Percentiles rank a stretch among this genome's conserved stretches.
Conservation (phyloP, 2,113 vertebrate species). For the Entelurus aequoreus region DNA sequence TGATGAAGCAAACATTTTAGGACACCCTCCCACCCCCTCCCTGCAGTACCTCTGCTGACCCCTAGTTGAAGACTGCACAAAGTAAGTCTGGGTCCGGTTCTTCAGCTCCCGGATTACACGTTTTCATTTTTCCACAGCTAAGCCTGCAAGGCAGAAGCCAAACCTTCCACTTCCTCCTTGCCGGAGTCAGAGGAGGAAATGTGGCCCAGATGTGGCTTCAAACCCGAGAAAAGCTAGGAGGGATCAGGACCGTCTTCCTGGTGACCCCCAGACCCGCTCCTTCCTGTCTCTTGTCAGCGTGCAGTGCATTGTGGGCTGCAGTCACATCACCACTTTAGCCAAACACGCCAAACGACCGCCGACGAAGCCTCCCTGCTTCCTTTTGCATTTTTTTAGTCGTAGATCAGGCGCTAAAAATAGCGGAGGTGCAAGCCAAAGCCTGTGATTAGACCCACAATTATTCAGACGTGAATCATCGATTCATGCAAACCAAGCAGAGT, state of each 20-base stretch:
- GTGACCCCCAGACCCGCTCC: slow-evolving; percentile 61
- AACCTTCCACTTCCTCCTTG: slow-evolving; percentile 60
- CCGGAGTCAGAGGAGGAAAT: slow-evolving; percentile 60
- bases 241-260: slow-evolving; percentile 65
- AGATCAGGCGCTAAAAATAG: background rate
- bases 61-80: background rate
- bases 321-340: slow-evolving; percentile 16
- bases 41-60: too few species aligned
- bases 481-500: background rate
- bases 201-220: slow-evolving; percentile 74
- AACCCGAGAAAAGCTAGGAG: slow-evolving; percentile 64
- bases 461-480: slow-evolving; percentile 8
- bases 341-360: slow-evolving; percentile 13
- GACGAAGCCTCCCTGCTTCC: background rate
- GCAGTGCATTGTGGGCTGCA: slow-evolving; percentile 22
- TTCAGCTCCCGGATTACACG: slow-evolving; percentile 13
- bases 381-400: background rate
- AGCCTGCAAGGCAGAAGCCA: slow-evolving; percentile 48
- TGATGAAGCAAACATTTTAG: too few species aligned
- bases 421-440: background rate
- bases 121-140: slow-evolving; percentile 42
- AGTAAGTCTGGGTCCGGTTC: slow-evolving; percentile 25
- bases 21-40: too few species aligned
- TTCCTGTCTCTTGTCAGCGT: slow-evolving; percentile 34
- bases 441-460: background rate